Percentiles rank a stretch among this genome's conserved stretches.
These are phyloP conservation scores for Nannoperca australis DNA, from an alignment of 2,797 vertebrate species.

Conservation along the genomic window DNA sequence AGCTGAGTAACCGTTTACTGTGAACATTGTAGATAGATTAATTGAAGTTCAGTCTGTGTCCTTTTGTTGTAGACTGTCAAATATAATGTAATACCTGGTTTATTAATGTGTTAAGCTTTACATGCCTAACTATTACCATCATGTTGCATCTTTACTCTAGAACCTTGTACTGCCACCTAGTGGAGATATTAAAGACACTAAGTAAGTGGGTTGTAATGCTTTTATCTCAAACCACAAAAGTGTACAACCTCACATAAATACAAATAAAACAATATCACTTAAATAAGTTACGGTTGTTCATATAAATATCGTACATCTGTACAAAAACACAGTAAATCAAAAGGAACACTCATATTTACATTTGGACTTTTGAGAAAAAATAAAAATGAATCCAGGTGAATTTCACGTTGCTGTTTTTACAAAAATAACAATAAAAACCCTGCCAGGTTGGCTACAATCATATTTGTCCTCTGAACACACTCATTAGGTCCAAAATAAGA, in stretches of 20 bases:
- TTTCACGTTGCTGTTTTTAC: slow-evolving; percentile 11
- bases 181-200: slow-evolving; percentile 43
- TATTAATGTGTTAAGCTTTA: slow-evolving; percentile 1
- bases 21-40: slow-evolving; percentile 67
- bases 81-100: slow-evolving; percentile 18
- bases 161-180: slow-evolving; percentile 64
- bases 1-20: slow-evolving; percentile 53
- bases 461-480: slow-evolving; percentile 37
- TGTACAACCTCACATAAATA: slow-evolving; percentile 48
- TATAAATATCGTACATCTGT: slow-evolving; percentile 71
- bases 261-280: slow-evolving; percentile 45
- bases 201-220: background rate
- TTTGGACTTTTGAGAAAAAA: slow-evolving; percentile 32
- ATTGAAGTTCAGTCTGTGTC: slow-evolving; percentile 24
- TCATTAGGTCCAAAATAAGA: slow-evolving; percentile 47
- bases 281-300: slow-evolving; percentile 53
- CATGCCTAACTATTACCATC: background rate
- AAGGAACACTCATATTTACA: slow-evolving; percentile 51
- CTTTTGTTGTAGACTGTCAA: slow-evolving; percentile 28
- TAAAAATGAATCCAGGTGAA: slow-evolving; percentile 7
- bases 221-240: slow-evolving; percentile 57
- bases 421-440: slow-evolving; percentile 41
- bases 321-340: slow-evolving; percentile 52
- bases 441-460: slow-evolving; percentile 51
- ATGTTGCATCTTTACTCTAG: background rate